Evolutionary conservation across 1,140 invertebrate species (phyloP).

Genomic region (Aphelenchoides fujianensis): DNA sequence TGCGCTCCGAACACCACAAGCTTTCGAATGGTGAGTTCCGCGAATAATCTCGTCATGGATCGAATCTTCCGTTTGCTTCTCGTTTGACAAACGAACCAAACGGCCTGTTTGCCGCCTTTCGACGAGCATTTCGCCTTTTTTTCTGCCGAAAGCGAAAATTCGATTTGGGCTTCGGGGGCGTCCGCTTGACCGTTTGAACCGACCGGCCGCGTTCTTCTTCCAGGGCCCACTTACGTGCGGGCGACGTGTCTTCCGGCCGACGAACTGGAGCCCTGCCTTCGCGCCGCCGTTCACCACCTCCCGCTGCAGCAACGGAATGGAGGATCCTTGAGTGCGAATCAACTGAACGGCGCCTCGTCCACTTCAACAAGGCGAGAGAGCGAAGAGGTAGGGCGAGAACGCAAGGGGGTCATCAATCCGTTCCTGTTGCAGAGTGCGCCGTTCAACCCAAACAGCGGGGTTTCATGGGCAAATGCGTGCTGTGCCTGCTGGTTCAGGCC

Average conservation of each 20-base stretch:
- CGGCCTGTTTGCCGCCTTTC: background rate
- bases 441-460: background rate
- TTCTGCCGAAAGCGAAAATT: conserved; percentile 10
- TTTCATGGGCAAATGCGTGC: conserved; percentile 46
- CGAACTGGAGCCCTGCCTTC: conserved; percentile 29
- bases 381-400: background rate
- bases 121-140: background rate
- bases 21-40: background rate
- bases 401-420: too few species aligned
- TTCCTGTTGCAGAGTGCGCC: background rate
- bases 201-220: background rate
- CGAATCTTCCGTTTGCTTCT: too few species aligned
- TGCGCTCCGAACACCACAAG: conserved; percentile 6
- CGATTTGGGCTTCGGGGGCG: background rate
- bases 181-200: background rate
- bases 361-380: conserved; percentile 4
- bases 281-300: conserved; percentile 10
- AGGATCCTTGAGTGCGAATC: background rate
- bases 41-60: background rate
- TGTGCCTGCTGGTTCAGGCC: conserved; percentile 44
- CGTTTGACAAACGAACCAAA: conserved; percentile 1
- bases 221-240: conserved; percentile 13
- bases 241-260: conserved; percentile 25
- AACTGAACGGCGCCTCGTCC: background rate
- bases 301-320: background rate